These are phyloP conservation scores for Megaptera novaeangliae DNA, from an alignment of 2,113 vertebrate species.

Conservation along the genomic window DNA sequence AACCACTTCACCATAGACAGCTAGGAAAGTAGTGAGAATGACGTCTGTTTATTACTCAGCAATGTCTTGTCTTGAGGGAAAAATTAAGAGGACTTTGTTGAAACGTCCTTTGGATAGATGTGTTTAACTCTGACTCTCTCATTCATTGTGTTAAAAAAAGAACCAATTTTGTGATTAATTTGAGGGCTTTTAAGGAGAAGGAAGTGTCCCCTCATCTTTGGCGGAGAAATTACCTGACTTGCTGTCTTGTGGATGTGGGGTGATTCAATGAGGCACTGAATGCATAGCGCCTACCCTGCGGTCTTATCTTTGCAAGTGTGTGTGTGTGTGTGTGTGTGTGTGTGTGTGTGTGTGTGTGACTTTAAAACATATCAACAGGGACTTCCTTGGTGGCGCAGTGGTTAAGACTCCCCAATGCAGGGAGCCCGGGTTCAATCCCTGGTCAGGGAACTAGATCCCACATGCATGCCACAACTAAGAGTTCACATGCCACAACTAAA, in stretches of 20 bases:
- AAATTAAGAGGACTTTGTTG: background rate
- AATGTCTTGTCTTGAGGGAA: background rate
- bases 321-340: no score
- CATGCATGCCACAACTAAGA: no score
- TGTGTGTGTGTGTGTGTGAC: no score
- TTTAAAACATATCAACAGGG: no score
- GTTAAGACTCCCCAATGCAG: no score
- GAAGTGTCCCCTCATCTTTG: background rate
- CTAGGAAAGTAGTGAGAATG: background rate
- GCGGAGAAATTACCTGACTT: background rate
- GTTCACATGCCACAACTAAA: no score
- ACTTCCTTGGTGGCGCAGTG: no score
- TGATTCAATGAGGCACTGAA: background rate
- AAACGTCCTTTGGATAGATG: background rate
- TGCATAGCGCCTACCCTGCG: background rate
- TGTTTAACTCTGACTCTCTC: background rate
- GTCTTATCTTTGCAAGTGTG: background rate
- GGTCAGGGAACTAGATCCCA: no score
- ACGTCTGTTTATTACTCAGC: background rate
- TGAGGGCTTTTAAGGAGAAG: background rate
- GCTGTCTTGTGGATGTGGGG: no score
- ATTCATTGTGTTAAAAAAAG: background rate
- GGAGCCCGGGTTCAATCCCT: no score
- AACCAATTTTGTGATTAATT: background rate
- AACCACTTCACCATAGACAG: background rate